Percentiles rank a stretch among this genome's conserved stretches.
These are phyloP conservation scores for Verasper variegatus DNA, from an alignment of 2,113 vertebrate species.

Conservation along the genomic window DNA sequence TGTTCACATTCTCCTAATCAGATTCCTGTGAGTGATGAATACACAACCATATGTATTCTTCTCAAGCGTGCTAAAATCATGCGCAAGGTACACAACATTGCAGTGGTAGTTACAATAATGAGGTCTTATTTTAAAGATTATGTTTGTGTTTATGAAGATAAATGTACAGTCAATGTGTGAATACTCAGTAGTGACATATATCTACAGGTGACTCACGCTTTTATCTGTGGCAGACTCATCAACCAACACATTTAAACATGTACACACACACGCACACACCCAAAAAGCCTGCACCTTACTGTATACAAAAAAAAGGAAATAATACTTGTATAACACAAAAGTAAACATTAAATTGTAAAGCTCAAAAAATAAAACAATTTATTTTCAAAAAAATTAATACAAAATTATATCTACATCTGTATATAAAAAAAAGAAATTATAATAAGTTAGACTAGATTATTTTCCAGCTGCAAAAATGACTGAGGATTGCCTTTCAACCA, in stretches of 20 bases:
- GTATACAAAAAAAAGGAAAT: slow-evolving; percentile 46
- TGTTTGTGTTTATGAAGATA: slow-evolving; percentile 12
- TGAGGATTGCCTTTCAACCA: slow-evolving; percentile 48
- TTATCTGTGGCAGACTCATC: not conserved
- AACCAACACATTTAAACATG: not conserved
- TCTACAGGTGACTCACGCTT: slow-evolving; percentile 3
- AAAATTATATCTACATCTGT: slow-evolving; percentile 73
- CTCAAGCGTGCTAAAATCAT: slow-evolving; percentile 45
- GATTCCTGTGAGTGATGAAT: slow-evolving; percentile 27
- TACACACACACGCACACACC: not conserved
- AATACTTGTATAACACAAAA: slow-evolving; percentile 43
- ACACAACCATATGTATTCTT: slow-evolving; percentile 16
- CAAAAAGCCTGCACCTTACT: slow-evolving; percentile 17
- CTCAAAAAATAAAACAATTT: slow-evolving; percentile 73
- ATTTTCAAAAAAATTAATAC: slow-evolving; percentile 55
- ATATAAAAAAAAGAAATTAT: slow-evolving; percentile 70
- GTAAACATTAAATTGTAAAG: slow-evolving; percentile 72
- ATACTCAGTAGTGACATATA: slow-evolving; percentile 8
- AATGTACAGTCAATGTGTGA: slow-evolving; percentile 23
- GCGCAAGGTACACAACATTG: slow-evolving; percentile 44
- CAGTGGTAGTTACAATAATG: slow-evolving; percentile 14
- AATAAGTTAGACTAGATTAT: slow-evolving; percentile 71
- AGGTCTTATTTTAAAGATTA: slow-evolving; percentile 33
- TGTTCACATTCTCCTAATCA: slow-evolving; percentile 62
- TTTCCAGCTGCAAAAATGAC: slow-evolving; percentile 61